Conservation (phyloP, 1,140 invertebrate genomes). For the Orius insidiosus region DNA sequence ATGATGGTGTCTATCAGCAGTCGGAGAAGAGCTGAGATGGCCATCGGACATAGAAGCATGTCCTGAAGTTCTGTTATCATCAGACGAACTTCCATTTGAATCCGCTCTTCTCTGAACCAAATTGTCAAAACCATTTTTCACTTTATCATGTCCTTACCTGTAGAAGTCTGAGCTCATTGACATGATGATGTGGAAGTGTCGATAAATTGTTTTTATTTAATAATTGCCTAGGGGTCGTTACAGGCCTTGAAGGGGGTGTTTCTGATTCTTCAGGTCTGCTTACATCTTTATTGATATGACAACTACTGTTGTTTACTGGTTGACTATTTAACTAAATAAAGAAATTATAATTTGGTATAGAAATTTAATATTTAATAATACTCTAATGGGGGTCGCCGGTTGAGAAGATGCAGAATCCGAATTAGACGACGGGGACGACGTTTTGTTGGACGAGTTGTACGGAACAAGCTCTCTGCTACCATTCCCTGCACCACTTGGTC, state of each 20-base stretch:
- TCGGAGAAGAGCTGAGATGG: constrained; percentile 45
- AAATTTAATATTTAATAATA: not conserved
- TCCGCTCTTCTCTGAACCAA: constrained; percentile 48
- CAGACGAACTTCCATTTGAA: constrained; percentile 59
- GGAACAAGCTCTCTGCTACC: constrained; percentile 20
- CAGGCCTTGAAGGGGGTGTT: constrained; percentile 3
- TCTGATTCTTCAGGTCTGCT: not conserved
- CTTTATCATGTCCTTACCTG: constrained; percentile 32
- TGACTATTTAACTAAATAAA: constrained; percentile 1
- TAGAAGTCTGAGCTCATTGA: constrained; percentile 36
- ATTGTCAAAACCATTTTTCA: constrained; percentile 4
- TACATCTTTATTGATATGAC: no score
- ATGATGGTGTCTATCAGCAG: constrained; percentile 32
- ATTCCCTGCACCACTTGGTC: constrained; percentile 20
- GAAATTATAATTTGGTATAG: no score
- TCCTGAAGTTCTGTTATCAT: constrained; percentile 72
- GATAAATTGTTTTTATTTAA: not conserved
- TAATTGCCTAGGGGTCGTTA: no score
- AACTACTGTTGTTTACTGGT: not conserved
- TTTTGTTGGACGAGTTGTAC: constrained; percentile 12
- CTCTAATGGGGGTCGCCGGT: constrained; percentile 12
- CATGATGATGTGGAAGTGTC: constrained; percentile 33
- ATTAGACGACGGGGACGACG: constrained; percentile 9
- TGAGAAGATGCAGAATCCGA: constrained; percentile 14
- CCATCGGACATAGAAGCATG: constrained; percentile 83